These are phyloP conservation scores for Thamnaconus septentrionalis DNA, from an alignment of 2,113 vertebrate genomes.

Conservation along the genomic window DNA sequence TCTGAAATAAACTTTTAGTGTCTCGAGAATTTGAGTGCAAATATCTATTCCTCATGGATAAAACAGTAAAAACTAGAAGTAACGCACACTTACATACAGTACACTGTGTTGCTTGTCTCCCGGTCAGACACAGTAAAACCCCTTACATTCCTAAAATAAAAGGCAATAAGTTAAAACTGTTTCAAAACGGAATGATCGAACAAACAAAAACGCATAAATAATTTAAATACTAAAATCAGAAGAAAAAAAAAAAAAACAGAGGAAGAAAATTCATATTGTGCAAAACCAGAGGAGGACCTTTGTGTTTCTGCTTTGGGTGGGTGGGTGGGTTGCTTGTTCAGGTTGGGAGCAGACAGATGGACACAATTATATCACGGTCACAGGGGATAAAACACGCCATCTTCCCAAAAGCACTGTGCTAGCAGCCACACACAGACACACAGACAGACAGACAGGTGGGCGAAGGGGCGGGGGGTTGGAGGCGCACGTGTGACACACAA, in stretches of 20 bases:
- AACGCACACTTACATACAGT: slow-evolving; percentile 67
- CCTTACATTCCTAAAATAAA: slow-evolving; percentile 87
- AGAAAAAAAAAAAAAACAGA: not conserved
- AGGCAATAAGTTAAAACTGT: slow-evolving; percentile 83
- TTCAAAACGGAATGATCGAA: slow-evolving; percentile 67
- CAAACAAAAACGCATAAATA: slow-evolving; percentile 74
- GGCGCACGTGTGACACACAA: slow-evolving; percentile 61
- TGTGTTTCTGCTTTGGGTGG: slow-evolving; percentile 68
- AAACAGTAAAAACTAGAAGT: slow-evolving; percentile 71
- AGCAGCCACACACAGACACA: slow-evolving; percentile 70
- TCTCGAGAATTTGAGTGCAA: slow-evolving; percentile 78
- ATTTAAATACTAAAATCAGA: slow-evolving; percentile 56
- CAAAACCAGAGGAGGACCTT: slow-evolving; percentile 77
- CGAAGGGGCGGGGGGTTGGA: slow-evolving; percentile 42
- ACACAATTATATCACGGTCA: slow-evolving; percentile 71
- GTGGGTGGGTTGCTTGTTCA: slow-evolving; percentile 11
- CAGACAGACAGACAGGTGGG: too few relatives aligned
- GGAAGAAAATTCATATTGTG: slow-evolving; percentile 62
- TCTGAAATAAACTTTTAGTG: slow-evolving; percentile 74
- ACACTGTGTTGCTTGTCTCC: slow-evolving; percentile 76
- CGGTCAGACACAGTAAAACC: slow-evolving; percentile 79
- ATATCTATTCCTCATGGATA: slow-evolving; percentile 74
- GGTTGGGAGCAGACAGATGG: slow-evolving; percentile 59
- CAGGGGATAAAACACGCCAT: slow-evolving; percentile 61
- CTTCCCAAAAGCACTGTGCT: slow-evolving; percentile 67